phyloP scores from a whole-genome alignment of 2,797 vertebrate genomes.

The Monodelphis domestica region DNA sequence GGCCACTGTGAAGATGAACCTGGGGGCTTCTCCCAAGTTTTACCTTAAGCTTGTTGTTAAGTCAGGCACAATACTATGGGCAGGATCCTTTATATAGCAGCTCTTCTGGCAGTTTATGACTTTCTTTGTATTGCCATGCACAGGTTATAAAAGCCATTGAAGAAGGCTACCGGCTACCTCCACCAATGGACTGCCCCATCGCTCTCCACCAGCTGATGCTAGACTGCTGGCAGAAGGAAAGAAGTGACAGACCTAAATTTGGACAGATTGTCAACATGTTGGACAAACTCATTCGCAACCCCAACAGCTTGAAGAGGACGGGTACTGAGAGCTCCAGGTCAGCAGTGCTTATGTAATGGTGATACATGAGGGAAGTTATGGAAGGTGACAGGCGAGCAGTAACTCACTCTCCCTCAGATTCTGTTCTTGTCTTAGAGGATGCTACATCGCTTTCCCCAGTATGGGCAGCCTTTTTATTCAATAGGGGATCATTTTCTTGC shows the following conservation, averaged over 20 bases:
- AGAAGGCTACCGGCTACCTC: constrained; percentile 96
- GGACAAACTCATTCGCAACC: constrained; percentile 99
- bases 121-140: constrained; percentile 55
- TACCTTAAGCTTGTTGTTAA: constrained; percentile 28
- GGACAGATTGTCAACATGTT: constrained; percentile 99
- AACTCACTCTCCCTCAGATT: constrained; percentile 18
- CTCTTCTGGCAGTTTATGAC: constrained; percentile 46
- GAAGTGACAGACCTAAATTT: constrained; percentile 96
- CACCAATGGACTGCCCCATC: constrained; percentile 98
- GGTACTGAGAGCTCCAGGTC: constrained; percentile 92
- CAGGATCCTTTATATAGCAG: background rate
- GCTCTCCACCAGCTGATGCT: constrained; percentile 98
- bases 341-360: constrained; percentile 68
- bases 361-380: constrained; percentile 45
- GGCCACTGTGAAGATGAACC: constrained; percentile 36
- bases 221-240: constrained; percentile 98
- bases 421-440: background rate
- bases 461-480: constrained; percentile 28
- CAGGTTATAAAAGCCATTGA: constrained; percentile 99
- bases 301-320: constrained; percentile 96
- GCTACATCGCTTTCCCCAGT: constrained; percentile 10
- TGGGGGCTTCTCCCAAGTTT: constrained; percentile 5
- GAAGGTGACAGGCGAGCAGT: constrained; percentile 45
- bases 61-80: background rate
- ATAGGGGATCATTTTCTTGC: background rate